Evolutionary conservation across 1,140 invertebrate genomes (phyloP).

Genomic region (Drosophila bipectinata): DNA sequence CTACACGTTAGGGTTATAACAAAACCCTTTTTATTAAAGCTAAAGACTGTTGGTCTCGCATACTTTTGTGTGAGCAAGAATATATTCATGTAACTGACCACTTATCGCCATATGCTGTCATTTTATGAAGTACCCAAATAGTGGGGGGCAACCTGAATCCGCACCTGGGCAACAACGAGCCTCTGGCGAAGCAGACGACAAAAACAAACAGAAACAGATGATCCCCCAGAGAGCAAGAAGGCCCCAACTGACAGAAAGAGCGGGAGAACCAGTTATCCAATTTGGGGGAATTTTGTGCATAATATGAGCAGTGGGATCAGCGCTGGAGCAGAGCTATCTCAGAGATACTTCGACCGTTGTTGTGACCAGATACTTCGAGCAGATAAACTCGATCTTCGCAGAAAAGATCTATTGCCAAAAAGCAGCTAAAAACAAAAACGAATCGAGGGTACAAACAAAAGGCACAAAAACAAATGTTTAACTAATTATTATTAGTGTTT

Average conservation of each 20-base stretch:
- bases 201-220: constrained; percentile 53
- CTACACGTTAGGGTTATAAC: no score
- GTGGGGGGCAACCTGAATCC: constrained; percentile 15
- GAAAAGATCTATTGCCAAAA: not conserved
- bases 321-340: constrained; percentile 23
- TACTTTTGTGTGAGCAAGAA: not conserved
- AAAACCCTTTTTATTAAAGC: not conserved
- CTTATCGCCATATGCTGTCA: constrained; percentile 42
- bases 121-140: not conserved
- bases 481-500: constrained; percentile 28
- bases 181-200: constrained; percentile 28
- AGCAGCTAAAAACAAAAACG: constrained; percentile 5
- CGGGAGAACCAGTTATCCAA: constrained; percentile 7
- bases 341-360: constrained; percentile 35
- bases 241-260: constrained; percentile 1
- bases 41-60: no score
- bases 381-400: constrained; percentile 7
- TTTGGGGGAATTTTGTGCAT: constrained; percentile 20
- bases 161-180: constrained; percentile 35
- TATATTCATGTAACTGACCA: not conserved
- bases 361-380: constrained; percentile 7
- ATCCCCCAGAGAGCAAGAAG: constrained; percentile 38
- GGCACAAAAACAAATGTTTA: constrained; percentile 46
- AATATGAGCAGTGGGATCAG: constrained; percentile 29
- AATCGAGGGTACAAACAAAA: constrained; percentile 20